Conservation (phyloP, 2,888 invertebrate genomes). For the Acheta domesticus region DNA sequence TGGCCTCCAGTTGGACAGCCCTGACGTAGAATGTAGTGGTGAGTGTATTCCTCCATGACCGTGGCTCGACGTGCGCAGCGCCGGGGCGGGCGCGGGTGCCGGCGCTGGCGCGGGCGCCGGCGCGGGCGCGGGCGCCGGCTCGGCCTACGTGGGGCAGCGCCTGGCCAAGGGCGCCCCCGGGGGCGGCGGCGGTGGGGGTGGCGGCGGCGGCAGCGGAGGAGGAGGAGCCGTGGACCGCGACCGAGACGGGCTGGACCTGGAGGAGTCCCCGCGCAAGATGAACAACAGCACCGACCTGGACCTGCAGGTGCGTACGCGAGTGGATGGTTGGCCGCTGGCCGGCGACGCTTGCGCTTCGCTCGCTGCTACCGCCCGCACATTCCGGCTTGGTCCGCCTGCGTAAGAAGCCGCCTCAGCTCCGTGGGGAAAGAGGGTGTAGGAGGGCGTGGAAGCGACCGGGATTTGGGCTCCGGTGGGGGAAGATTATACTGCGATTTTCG, state of each 20-base stretch:
- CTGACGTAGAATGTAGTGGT: no score
- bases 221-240: slow-evolving; percentile 48
- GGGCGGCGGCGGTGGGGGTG: slow-evolving; percentile 38
- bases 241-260: slow-evolving; percentile 1
- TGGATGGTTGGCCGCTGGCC: not conserved
- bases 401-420: no score
- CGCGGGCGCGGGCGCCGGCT: slow-evolving; percentile 51
- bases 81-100: slow-evolving; percentile 47
- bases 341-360: not conserved
- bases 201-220: slow-evolving; percentile 43
- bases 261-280: not conserved
- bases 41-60: no score
- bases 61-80: not conserved
- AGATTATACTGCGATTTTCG: no score
- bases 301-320: slow-evolving; percentile 50
- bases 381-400: no score
- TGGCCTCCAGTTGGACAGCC: no score
- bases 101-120: not conserved
- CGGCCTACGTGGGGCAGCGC: slow-evolving; percentile 73
- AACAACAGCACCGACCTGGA: slow-evolving; percentile 41
- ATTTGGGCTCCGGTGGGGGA: no score
- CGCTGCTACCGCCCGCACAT: no score
- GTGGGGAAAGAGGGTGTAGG: no score
- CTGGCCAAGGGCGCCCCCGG: slow-evolving; percentile 58
- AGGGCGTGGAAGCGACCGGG: no score